Evolutionary conservation across 2,888 invertebrate species (phyloP).

Genomic region (Micropterix aruncella): DNA sequence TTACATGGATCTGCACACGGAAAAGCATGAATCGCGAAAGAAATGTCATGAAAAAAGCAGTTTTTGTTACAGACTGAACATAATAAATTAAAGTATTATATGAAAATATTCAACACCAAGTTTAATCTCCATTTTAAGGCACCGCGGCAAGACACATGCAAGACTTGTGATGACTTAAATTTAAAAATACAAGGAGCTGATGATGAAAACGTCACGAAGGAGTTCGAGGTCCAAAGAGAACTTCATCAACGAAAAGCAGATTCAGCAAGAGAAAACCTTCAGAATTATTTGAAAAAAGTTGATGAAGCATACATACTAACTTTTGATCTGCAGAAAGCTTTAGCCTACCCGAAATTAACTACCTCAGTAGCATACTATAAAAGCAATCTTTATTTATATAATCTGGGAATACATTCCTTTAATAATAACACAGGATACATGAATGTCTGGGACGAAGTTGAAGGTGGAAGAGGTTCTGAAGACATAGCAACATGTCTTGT

Average conservation of each 20-base stretch:
- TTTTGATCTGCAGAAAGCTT: conserved; percentile 13
- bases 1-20: too few relatives aligned
- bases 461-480: conserved; percentile 15
- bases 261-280: conserved; percentile 12
- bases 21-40: too few relatives aligned
- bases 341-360: conserved; percentile 14
- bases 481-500: conserved; percentile 15
- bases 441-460: conserved; percentile 16
- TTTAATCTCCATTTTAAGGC: conserved; percentile 11
- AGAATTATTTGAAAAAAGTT: conserved; percentile 11
- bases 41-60: too few relatives aligned
- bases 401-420: conserved; percentile 15
- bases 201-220: conserved; percentile 8
- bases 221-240: conserved; percentile 9
- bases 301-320: conserved; percentile 10
- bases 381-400: conserved; percentile 16
- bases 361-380: conserved; percentile 16
- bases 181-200: conserved; percentile 9
- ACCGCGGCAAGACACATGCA: conserved; percentile 9
- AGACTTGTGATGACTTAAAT: conserved; percentile 10
- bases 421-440: conserved; percentile 14
- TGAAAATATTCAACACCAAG: conserved; percentile 10
- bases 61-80: conserved; percentile 6
- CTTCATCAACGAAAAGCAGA: conserved; percentile 12
- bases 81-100: conserved; percentile 11